Evolutionary conservation across 2,888 invertebrate species (phyloP), one percentile per base, ranked within the genome.

Genomic region (Ceriagrion tenellum): DNA sequence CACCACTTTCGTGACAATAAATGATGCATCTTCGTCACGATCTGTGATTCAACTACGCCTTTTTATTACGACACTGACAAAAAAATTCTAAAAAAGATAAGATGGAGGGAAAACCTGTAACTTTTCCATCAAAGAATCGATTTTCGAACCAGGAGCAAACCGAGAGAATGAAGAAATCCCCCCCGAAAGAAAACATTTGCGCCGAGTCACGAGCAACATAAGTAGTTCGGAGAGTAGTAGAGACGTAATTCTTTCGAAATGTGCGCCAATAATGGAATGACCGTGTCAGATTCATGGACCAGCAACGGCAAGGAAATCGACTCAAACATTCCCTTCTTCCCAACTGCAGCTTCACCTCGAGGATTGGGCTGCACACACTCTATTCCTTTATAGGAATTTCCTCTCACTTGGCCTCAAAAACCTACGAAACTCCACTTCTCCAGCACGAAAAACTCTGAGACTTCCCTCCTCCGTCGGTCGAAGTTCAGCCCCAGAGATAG

Each of bases 281-380:
- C 35, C 91, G 35, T 91, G 91, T 63, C 91, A 91, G 91, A 63
- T 91, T 91, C 91, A 91, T 91, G 91, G 91, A n/a, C 40, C 91
- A 91, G 63, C 59, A 91, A 63, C 91, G 91, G 90, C 90, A 26
- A 23, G 4, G 47, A 90, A 63, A 69, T 10, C n/a, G 69, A 69
- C 69, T 69, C 69, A n/a, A n/a, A 26, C n/a, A 12, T 20, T 59
- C 18, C 59, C 16, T 59, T n/a, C n/a, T n/a, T 56, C 56, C 56
- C 56, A 16, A 12, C 55, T n/a, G 3, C 91, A 59, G n/a, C 56
- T 30, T 56, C 90, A 90, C 90, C n/a, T 30, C 35, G 23, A 63
- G 63, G 8, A 63, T 20, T 26, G 23, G 23, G 63, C 18, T n/a
- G 63, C n/a, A n/a, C 23, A 26, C 69, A 69, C 47, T 47, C 69